Conservation (phyloP, 2,888 invertebrate species). For the Eristalis pertinax region DNA sequence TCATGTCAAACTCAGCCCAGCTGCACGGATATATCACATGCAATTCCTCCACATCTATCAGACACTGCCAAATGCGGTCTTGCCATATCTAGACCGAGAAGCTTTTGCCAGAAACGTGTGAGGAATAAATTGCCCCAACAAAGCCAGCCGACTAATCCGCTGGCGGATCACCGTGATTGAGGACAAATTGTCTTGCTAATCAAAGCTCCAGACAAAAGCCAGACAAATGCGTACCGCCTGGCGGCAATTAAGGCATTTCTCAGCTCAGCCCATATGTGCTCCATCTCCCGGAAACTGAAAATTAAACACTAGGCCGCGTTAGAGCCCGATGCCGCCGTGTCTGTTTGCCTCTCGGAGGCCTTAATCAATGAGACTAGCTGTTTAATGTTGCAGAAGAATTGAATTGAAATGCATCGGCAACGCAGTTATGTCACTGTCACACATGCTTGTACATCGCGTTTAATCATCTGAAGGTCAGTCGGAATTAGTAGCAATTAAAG, state of each 20-base stretch:
- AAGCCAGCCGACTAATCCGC: neutral
- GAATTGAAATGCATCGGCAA: neutral
- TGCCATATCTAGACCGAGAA: neutral
- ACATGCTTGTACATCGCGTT: neutral
- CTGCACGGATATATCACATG: neutral
- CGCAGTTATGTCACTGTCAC: neutral
- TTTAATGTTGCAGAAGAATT: neutral
- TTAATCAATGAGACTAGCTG: neutral
- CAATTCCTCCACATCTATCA: neutral
- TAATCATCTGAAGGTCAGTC: neutral
- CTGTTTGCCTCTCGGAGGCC: too few species aligned
- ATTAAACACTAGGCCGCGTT: neutral
- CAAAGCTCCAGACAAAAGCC: neutral
- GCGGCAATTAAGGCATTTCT: neutral
- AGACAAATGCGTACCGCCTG: neutral
- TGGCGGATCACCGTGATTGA: neutral
- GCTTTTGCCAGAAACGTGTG: neutral
- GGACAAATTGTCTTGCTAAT: neutral
- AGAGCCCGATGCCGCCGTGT: too few species aligned
- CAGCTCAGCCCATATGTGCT: neutral
- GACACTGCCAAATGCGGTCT: neutral
- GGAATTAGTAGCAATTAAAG: neutral
- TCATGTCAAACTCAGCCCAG: neutral
- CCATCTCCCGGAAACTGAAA: neutral
- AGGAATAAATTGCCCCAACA: neutral